These are phyloP conservation scores for Tridacna crocea DNA, from an alignment of 2,888 invertebrate species.

Conservation along the genomic window DNA sequence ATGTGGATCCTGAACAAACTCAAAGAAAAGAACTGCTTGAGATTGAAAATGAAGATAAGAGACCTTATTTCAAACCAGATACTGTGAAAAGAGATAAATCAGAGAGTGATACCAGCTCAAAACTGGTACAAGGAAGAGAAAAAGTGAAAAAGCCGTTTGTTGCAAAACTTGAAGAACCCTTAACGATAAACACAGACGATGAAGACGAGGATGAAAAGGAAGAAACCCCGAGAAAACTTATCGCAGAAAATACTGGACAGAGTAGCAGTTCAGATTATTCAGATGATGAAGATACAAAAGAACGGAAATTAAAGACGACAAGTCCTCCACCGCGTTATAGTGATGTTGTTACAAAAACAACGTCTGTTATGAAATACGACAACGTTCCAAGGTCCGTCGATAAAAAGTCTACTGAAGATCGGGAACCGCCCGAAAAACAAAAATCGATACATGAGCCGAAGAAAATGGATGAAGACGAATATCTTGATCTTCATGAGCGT, in stretches of 20 bases:
- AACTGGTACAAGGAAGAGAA: too few species aligned
- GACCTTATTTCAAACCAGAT: neutral
- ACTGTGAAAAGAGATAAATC: too few species aligned
- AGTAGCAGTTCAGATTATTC: neutral
- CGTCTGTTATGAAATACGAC: neutral
- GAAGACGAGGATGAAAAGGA: neutral
- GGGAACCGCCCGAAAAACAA: too few species aligned
- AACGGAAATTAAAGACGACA: neutral
- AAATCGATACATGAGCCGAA: too few species aligned
- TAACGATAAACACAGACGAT: too few species aligned
- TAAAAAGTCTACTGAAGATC: neutral
- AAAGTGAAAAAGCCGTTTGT: too few species aligned
- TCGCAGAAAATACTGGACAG: neutral
- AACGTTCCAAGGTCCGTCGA: neutral
- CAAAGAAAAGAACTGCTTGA: neutral
- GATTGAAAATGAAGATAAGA: neutral
- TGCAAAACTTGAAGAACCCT: too few species aligned
- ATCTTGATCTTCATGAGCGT: too few species aligned
- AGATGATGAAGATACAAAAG: constrained; percentile 7
- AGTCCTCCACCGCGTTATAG: constrained; percentile 4
- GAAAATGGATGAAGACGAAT: too few species aligned
- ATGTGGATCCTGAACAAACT: constrained; percentile 10
- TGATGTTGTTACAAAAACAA: neutral
- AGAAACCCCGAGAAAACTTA: neutral
- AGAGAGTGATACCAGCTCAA: too few species aligned